Evolutionary conservation across 2,113 vertebrate genomes (phyloP).

Genomic region (Hemiprocne comata): DNA sequence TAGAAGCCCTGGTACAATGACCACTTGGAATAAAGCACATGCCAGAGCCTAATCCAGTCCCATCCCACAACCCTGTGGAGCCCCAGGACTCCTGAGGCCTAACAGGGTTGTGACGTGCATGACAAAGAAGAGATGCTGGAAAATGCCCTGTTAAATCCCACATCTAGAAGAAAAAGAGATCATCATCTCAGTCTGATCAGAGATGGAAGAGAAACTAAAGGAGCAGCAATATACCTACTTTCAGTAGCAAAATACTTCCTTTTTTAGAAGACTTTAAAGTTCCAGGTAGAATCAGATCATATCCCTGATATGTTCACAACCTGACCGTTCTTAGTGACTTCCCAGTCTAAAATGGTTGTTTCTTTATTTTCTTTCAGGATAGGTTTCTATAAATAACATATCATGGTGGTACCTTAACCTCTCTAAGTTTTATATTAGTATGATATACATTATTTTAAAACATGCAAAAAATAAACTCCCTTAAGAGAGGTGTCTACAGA

Average conservation of each 20-base stretch:
- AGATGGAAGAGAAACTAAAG: background rate
- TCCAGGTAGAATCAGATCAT: background rate
- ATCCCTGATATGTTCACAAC: background rate
- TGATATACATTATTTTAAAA: background rate
- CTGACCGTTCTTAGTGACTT: background rate
- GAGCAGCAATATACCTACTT: background rate
- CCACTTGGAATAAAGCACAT: background rate
- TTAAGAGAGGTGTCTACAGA: background rate
- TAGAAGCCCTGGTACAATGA: background rate
- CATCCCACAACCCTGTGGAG: rapidly evolving
- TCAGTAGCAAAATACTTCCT: background rate
- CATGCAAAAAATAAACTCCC: background rate
- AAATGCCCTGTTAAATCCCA: background rate
- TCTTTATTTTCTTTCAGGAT: background rate
- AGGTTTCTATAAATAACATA: background rate
- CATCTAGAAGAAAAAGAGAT: background rate
- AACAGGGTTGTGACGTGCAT: background rate
- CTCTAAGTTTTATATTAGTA: background rate
- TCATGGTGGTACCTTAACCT: background rate
- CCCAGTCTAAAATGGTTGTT: background rate
- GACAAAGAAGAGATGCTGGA: background rate
- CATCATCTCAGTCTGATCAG: background rate
- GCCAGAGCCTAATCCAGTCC: background rate
- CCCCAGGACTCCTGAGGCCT: background rate
- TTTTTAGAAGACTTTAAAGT: background rate